Evolutionary conservation across 2,888 invertebrate genomes (phyloP).

Genomic region (Lymantria dispar): DNA sequence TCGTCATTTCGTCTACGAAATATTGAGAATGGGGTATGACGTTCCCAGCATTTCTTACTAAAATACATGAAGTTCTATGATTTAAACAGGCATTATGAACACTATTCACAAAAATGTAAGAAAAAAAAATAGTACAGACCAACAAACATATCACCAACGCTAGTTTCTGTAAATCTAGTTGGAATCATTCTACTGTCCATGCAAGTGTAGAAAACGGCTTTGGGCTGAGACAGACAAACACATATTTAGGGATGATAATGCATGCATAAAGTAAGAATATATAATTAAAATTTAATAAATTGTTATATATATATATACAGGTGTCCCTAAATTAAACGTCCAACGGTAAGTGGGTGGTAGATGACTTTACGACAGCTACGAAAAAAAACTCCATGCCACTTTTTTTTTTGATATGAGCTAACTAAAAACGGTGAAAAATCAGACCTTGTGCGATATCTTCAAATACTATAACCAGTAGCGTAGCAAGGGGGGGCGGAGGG

Average conservation of each 20-base stretch:
- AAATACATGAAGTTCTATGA: background rate
- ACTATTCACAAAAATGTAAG: background rate
- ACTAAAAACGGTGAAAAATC: too few relatives aligned
- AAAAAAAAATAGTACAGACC: slow-evolving; percentile 79
- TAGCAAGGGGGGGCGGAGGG: too few relatives aligned
- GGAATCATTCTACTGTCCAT: slow-evolving; percentile 99
- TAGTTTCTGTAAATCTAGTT: slow-evolving; percentile 96
- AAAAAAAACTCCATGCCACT: too few relatives aligned
- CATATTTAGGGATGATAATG: background rate
- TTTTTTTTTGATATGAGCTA: too few relatives aligned
- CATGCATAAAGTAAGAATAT: too few relatives aligned
- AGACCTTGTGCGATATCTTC: too few relatives aligned
- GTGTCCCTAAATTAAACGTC: too few relatives aligned
- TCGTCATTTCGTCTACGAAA: slow-evolving; percentile 92
- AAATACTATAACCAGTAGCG: too few relatives aligned
- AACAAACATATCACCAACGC: slow-evolving; percentile 99
- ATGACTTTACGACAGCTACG: too few relatives aligned
- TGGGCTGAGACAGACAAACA: slow-evolving; percentile 86
- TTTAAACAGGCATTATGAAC: background rate
- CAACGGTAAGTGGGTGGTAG: too few relatives aligned
- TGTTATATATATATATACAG: too few relatives aligned
- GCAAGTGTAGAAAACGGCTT: slow-evolving; percentile 98
- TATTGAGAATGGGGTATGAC: slow-evolving; percentile 95
- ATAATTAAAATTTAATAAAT: background rate
- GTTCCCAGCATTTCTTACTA: slow-evolving; percentile 98